A percentile compares a stretch with the other conserved stretches of the same genome.
Conservation (phyloP, 2,113 vertebrate species). For the Charina bottae region DNA sequence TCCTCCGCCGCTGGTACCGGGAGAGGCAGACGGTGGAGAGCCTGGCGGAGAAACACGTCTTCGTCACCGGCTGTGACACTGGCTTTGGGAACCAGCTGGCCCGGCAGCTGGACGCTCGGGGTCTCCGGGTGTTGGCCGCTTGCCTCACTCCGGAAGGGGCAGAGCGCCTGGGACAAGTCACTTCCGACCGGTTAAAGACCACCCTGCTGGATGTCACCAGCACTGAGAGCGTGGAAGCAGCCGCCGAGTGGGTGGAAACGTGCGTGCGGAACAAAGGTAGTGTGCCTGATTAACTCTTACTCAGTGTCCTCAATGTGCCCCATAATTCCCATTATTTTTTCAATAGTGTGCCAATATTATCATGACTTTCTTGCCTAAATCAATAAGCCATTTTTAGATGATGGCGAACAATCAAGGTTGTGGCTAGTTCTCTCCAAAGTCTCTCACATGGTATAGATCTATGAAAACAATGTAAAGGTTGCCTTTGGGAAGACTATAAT, state of each 20-base stretch:
- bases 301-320: neutral
- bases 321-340: neutral
- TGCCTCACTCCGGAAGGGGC: neutral
- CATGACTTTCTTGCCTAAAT: neutral
- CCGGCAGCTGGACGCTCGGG: neutral
- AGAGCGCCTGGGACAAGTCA: neutral
- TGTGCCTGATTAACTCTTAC: neutral
- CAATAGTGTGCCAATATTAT: neutral
- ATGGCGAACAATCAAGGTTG: neutral
- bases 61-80: neutral
- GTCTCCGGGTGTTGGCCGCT: neutral
- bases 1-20: constrained; percentile 58
- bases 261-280: neutral
- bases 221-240: neutral
- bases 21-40: neutral
- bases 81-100: neutral
- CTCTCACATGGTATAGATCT: neutral
- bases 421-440: neutral
- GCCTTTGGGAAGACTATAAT: neutral
- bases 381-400: neutral
- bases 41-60: neutral
- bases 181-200: neutral
- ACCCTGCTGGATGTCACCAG: neutral
- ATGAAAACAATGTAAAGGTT: neutral
- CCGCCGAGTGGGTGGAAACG: neutral